Base-by-base conservation (phyloP, 2,113 vertebrate species). In the Leptosomus discolor region DNA sequence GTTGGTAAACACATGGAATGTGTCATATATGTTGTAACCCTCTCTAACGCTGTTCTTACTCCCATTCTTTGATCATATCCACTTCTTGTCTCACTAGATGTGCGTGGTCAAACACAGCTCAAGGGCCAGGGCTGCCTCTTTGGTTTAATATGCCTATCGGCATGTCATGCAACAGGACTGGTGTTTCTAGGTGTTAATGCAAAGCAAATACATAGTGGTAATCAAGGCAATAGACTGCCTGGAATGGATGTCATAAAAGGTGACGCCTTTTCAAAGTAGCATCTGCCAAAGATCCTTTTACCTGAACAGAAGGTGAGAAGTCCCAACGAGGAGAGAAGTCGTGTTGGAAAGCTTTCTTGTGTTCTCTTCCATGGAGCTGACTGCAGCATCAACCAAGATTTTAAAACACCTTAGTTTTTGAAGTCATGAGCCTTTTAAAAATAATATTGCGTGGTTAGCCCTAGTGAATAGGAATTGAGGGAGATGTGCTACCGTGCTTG, bases 401-500 rank as follows among this genome's bases (percentile, higher is more conserved):
- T 64, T 82, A 73, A 65, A 78, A 29, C 23, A 15, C 51, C 57
- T 95, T 88, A 95, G 50, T 46, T 94, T 96, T 88, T 92, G 77
- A 94, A 94, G 85, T 92, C 88, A 91, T 76, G 87, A 92, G 80
- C 64, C 88, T 94, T 91, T 95, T 67, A 80, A 89, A 95, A 94
- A 56, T 51, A 70, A 71, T 37, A 53, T 51, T 85, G 36, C 71
- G 21, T 34, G 58, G 58, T 51, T 54, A 74, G 37, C 36, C 60
- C 85, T 80, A 39, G 91, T 93, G 92, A 95, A 81, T 84, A 94
- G 58, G 68, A 96, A 58, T 22, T 94, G 96, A 98, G 86, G 92
- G 94, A 98, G 93, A 97, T 45, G 32, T 92, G 95, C 94, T 96
- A 91, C 90, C 83, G 39, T 15, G 78, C 92, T 92, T 94, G 61